A percentile compares a stretch with the other conserved stretches of the same genome.
Conservation (phyloP, 1,140 invertebrate species). For the Frieseomelitta varia region DNA sequence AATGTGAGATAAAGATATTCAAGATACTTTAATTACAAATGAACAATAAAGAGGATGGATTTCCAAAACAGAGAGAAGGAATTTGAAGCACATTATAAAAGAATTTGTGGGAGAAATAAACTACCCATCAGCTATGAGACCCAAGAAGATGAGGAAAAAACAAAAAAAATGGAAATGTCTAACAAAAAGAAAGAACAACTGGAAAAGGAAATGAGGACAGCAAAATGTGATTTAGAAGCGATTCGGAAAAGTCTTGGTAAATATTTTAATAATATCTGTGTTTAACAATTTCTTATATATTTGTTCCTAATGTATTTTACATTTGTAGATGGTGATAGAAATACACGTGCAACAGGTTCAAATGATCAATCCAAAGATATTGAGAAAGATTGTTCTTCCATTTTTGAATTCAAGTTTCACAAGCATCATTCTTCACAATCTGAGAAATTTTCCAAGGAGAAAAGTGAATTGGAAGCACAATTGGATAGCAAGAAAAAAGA, state of each 20-base stretch:
- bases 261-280: not conserved
- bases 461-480: slow-evolving; percentile 74
- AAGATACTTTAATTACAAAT: not conserved
- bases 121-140: not conserved
- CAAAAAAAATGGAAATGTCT: not conserved
- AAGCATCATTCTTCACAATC: slow-evolving; percentile 44
- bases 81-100: not conserved
- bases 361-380: slow-evolving; percentile 13
- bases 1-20: not conserved
- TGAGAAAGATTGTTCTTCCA: slow-evolving; percentile 3
- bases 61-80: not conserved
- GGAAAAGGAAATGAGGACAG: slow-evolving; percentile 81
- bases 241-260: slow-evolving; percentile 73
- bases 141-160: not conserved
- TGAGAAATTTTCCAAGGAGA: slow-evolving; percentile 65
- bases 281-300: not conserved
- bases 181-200: slow-evolving; percentile 77
- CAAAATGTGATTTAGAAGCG: slow-evolving; percentile 73
- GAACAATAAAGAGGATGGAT: slow-evolving; percentile 4
- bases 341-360: not conserved
- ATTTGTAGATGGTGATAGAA: slow-evolving; percentile 6
- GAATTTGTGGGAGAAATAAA: not conserved
- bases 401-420: slow-evolving; percentile 45
- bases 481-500: slow-evolving; percentile 82
- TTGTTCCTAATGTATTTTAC: not conserved